phyloP scores from a whole-genome alignment of 2,113 vertebrate genomes.

The Willisornis vidua region DNA sequence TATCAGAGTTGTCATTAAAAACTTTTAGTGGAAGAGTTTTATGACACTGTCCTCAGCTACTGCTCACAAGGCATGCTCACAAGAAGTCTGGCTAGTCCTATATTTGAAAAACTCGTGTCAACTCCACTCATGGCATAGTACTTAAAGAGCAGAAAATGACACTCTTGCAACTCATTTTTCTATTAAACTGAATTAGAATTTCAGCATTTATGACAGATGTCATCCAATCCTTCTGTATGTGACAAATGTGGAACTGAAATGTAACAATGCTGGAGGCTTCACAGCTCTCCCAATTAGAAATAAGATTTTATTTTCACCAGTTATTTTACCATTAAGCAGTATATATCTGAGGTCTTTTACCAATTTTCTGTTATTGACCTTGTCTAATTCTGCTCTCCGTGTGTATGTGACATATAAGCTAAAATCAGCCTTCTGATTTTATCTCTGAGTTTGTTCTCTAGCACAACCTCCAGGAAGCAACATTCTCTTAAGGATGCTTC shows the following conservation, averaged over 20 bases:
- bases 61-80: neutral
- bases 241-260: constrained; percentile 3
- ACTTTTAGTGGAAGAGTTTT: neutral
- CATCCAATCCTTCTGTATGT: neutral
- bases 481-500: neutral
- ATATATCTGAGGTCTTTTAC: neutral
- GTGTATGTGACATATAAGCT: neutral
- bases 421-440: neutral
- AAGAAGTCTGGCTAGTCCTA: neutral
- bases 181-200: constrained; percentile 23
- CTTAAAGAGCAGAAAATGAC: neutral
- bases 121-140: neutral
- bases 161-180: neutral
- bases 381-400: neutral
- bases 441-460: neutral
- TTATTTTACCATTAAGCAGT: neutral
- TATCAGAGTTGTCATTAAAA: neutral
- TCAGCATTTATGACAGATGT: constrained; percentile 7
- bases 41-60: neutral
- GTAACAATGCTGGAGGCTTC: constrained; percentile 9
- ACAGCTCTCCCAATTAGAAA: neutral
- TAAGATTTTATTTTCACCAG: neutral
- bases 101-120: neutral
- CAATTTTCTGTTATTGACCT: neutral
- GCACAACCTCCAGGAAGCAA: neutral